phyloP scores from a whole-genome alignment of 2,797 vertebrate genomes.

The Gastrophryne carolinensis region DNA sequence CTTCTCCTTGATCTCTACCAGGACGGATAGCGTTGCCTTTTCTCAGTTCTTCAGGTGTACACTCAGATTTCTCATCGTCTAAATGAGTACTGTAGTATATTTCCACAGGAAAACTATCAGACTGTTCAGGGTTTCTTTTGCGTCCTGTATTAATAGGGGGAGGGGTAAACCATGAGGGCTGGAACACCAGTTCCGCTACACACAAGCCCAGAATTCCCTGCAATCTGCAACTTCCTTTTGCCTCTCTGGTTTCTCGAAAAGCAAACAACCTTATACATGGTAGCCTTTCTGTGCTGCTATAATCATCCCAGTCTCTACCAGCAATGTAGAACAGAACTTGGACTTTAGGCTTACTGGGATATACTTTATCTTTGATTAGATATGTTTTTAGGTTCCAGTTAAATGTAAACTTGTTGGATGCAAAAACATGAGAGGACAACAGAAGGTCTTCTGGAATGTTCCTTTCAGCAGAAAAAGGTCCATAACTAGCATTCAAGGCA shows the following conservation, averaged over 20 bases:
- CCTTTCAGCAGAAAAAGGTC: conserved; percentile 81
- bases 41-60: conserved; percentile 73
- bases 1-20: conserved; percentile 76
- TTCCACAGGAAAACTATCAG: conserved; percentile 76
- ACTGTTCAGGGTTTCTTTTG: conserved; percentile 67
- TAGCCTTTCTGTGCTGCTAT: conserved; percentile 73
- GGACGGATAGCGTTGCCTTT: conserved; percentile 81
- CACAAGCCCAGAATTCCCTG: conserved; percentile 74
- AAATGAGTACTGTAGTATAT: conserved; percentile 77
- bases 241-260: conserved; percentile 82
- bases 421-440: conserved; percentile 67
- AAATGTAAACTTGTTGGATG: conserved; percentile 74
- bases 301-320: conserved; percentile 83
- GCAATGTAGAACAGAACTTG: conserved; percentile 79
- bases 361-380: conserved; percentile 73
- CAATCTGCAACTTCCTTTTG: conserved; percentile 74
- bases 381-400: conserved; percentile 83
- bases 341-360: conserved; percentile 75
- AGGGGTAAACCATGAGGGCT: conserved; percentile 76
- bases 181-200: conserved; percentile 76
- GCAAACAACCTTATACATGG: conserved; percentile 80
- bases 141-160: conserved; percentile 77
- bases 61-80: conserved; percentile 65
- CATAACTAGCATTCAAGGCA: conserved; percentile 81
- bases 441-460: conserved; percentile 80